Percentiles rank a stretch among this genome's conserved stretches.
These are phyloP conservation scores for Gisinianus flammeolus DNA, from an alignment of 2,888 invertebrate genomes.

Conservation along the genomic window DNA sequence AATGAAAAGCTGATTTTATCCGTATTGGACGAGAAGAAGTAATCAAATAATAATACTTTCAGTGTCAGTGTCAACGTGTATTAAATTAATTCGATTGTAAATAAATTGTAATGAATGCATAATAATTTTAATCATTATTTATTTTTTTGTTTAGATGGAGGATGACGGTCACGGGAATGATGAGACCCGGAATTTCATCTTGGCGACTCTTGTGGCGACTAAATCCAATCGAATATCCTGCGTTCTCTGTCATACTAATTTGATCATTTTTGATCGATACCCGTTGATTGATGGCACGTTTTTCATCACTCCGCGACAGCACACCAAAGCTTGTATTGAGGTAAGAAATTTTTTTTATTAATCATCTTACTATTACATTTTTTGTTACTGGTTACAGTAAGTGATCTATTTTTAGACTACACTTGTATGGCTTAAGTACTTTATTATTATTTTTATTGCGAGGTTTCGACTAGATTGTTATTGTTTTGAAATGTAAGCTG, in stretches of 20 bases:
- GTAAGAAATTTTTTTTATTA: conserved; percentile 64
- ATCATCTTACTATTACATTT: too few species aligned
- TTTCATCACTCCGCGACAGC: conserved; percentile 93
- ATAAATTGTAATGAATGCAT: background rate
- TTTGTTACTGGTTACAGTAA: background rate
- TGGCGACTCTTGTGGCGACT: conserved; percentile 90
- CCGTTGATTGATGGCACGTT: conserved; percentile 97
- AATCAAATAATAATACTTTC: too few species aligned
- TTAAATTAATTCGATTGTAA: background rate
- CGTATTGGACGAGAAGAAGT: too few species aligned
- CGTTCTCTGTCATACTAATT: conserved; percentile 84
- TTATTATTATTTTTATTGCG: too few species aligned
- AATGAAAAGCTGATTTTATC: too few species aligned
- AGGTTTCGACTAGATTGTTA: too few species aligned
- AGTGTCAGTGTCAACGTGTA: too few species aligned
- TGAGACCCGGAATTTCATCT: conserved; percentile 93
- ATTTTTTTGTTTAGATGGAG: conserved; percentile 81
- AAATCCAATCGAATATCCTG: conserved; percentile 85
- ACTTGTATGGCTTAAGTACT: too few species aligned
- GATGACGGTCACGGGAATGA: conserved; percentile 99
- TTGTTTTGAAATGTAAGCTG: too few species aligned
- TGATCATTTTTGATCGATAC: conserved; percentile 95
- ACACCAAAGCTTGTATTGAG: conserved; percentile 83
- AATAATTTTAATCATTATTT: background rate
- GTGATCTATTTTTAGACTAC: too few species aligned